phyloP scores from a whole-genome alignment of 1,140 invertebrate species.

The Pseudomyrmex pallidus region DNA sequence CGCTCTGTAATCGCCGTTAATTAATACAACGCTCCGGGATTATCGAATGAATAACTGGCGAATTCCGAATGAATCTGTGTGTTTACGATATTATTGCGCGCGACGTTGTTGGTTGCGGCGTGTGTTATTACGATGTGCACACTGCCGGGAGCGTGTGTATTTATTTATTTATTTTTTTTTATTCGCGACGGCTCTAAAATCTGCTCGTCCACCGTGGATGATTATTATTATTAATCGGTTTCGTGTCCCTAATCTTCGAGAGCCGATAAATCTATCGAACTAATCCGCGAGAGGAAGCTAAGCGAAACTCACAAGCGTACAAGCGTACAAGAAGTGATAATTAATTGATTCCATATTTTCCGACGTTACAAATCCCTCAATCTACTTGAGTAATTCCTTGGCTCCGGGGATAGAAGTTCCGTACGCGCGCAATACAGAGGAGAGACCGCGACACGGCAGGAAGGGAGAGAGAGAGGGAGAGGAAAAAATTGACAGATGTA shows the following conservation, averaged over 20 bases:
- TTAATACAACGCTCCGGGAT: neutral
- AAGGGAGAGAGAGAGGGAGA: neutral
- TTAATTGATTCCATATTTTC: conserved; percentile 58
- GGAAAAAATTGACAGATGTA: conserved; percentile 46
- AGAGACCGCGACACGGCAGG: no score
- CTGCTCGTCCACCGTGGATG: neutral
- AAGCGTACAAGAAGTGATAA: conserved; percentile 32
- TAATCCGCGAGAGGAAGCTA: conserved; percentile 15
- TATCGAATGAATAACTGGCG: conserved; percentile 12
- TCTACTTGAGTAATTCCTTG: conserved; percentile 53
- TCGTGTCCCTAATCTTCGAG: conserved; percentile 19
- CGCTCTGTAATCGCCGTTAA: neutral
- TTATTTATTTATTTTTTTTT: neutral
- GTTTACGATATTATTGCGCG: neutral
- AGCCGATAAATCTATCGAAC: conserved; percentile 49
- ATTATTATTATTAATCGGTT: conserved; percentile 32
- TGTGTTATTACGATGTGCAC: neutral
- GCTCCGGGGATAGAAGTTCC: conserved; percentile 31
- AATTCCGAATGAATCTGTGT: neutral
- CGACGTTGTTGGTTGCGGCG: neutral
- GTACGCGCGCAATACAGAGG: no score
- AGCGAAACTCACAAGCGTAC: neutral
- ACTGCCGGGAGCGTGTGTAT: neutral
- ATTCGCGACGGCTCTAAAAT: neutral
- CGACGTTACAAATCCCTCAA: conserved; percentile 51